Base-by-base conservation (phyloP, 2,797 vertebrate genomes). In the Rhinella marina region DNA sequence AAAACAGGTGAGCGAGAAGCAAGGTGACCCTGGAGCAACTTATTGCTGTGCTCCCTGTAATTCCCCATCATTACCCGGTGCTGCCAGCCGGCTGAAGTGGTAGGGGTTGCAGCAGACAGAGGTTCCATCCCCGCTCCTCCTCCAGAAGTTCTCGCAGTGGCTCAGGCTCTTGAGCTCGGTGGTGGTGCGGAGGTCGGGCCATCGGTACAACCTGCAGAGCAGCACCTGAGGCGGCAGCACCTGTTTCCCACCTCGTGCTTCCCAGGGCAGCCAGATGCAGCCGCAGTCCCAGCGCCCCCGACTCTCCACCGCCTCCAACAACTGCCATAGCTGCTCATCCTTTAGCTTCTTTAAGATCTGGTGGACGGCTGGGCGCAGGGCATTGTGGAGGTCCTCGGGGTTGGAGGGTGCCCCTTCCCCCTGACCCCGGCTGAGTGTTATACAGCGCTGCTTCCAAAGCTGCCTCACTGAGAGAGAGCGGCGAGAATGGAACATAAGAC, bases 311-410 rank as follows among this genome's bases (percentile, higher is more conserved):
- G 90, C 93, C 91, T 91, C 90, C 68, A 88, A 88, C 90, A 94
- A 85, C 79, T 88, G 90, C 89, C 93, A 93, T 88, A 94, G 87
- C 25, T 93, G 92, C 76, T 92, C 90, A 0, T 93, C 93, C 81
- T 92, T 93, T 76, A 94, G 91, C 90, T 93, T 93, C 87, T 93
- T 93, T 90, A 94, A 93, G 82, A 94, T 91, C 21, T 91, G 91
- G 0, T 92, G 92, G 0, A 62, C 92, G 0, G 88, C 88, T 0
- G 89, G 88, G 13, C 93, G 93, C 61, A 94, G 88, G 27, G 82
- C 16, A 0, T 90, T 12, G 7, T 84, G 84, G 17, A 88, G 72
- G 0, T 94, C 92, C 13, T 93, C 93, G 0, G 89, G 83, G 79
- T 50, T 16, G 0, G 84, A 77, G 80, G 79, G 61, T 1, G 62